Evolutionary conservation across 2,888 invertebrate genomes (phyloP), one percentile per base, ranked within the genome.

Genomic region (Drosophila siamana): DNA sequence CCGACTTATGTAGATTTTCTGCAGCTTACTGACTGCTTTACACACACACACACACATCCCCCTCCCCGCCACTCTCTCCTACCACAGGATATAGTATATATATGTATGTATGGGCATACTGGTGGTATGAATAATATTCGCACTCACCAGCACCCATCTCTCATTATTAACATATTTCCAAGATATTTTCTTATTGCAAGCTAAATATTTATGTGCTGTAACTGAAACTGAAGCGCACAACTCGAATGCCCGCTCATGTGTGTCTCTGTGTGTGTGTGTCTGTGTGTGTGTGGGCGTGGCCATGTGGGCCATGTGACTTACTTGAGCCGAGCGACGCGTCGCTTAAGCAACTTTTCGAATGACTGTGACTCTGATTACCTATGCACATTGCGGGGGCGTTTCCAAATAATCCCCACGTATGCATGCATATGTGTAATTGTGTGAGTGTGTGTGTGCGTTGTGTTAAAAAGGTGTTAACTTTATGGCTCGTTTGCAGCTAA

Each of bases 1-100:
- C 88, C 88, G 89, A 87, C 80, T 86, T 88, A 84, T 79, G 81
- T 78, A 73, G 81, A 84, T 86, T 81, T 80, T 77, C 73, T 81
- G 87, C 81, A 86, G 84, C 81, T 80, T 80, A 74, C 82, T 81
- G 87, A 75, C 71, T 64, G 56, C 67, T 69, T 56, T 59, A 70
- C 66, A 67, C 73, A 83, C 52, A 67, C 48, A 61, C 56, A 47
- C 43, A 26, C 47, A 8, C 50, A 6, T 9, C 19, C 9, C 33
- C 36, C 9, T 8, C 19, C 16, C 19, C 7, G 28, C 16, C 13
- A 1, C 9, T 16, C n/a, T n/a, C n/a, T n/a, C n/a, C n/a, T n/a
- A n/a, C n/a, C n/a, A n/a, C n/a, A n/a, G n/a, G n/a, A 9, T 15
- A 33, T 9, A 11, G 38, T 46, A 51, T 44, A 50, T 8, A 28